These are phyloP conservation scores for Caenorhabditis sinica DNA, from an alignment of 2,888 invertebrate species.

Conservation along the genomic window DNA sequence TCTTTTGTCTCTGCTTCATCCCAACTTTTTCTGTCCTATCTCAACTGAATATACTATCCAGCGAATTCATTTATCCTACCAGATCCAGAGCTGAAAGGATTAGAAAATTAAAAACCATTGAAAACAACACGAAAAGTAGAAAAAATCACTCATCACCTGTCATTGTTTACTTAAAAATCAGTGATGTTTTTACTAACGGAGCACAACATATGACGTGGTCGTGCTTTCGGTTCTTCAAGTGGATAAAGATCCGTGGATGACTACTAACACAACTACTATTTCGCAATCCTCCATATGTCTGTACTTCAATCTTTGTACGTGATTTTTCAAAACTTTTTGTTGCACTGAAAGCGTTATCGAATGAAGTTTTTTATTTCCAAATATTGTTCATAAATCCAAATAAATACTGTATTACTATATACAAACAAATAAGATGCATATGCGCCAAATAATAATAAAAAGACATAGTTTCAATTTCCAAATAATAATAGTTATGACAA, in stretches of 20 bases:
- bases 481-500: constrained; percentile 39
- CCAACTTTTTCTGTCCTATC: background rate
- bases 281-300: constrained; percentile 43
- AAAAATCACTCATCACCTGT: constrained; percentile 57
- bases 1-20: background rate
- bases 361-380: constrained; percentile 33
- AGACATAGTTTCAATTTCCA: constrained; percentile 20
- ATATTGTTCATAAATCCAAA: constrained; percentile 36
- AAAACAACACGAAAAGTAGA: constrained; percentile 38
- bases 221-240: constrained; percentile 62
- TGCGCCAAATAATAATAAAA: constrained; percentile 4
- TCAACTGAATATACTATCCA: too few relatives aligned
- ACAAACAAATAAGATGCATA: constrained; percentile 14
- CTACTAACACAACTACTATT: constrained; percentile 49
- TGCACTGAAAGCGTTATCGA: background rate
- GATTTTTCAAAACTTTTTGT: background rate
- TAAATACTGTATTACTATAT: constrained; percentile 33
- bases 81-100: constrained; percentile 1
- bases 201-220: constrained; percentile 64
- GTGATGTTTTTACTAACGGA: constrained; percentile 55
- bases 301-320: constrained; percentile 40
- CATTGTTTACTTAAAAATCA: constrained; percentile 58
- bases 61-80: background rate
- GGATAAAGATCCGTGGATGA: constrained; percentile 61
- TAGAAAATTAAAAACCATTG: constrained; percentile 30